Percentiles rank a stretch among this genome's conserved stretches.
phyloP scores from a whole-genome alignment of 2,888 invertebrate genomes.

The Cistogaster globosa region DNA sequence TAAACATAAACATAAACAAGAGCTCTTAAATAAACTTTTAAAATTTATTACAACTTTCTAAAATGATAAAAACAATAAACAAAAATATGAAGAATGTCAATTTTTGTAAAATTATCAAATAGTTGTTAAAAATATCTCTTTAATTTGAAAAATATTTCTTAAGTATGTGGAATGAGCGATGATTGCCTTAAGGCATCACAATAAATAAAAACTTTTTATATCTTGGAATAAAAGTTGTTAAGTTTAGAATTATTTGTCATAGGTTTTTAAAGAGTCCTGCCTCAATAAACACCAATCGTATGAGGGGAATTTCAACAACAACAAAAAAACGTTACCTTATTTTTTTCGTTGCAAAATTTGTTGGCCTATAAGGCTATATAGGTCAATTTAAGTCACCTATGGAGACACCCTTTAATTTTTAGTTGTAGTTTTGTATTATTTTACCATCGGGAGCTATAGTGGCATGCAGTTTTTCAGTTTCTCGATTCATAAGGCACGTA shows the following conservation, averaged over 20 bases:
- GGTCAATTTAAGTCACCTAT: too few relatives aligned
- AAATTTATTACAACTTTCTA: constrained; percentile 41
- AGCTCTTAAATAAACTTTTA: constrained; percentile 49
- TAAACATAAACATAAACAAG: constrained; percentile 23
- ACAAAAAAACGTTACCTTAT: too few relatives aligned
- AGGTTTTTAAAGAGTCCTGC: too few relatives aligned
- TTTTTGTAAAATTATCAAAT: background rate
- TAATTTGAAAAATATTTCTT: constrained; percentile 1
- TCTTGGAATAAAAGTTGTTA: background rate
- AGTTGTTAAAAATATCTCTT: constrained; percentile 4
- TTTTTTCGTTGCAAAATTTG: too few relatives aligned
- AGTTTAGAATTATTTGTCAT: background rate
- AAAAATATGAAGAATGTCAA: constrained; percentile 6
- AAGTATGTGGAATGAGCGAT: background rate
- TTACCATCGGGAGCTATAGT: too few relatives aligned
- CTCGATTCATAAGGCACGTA: too few relatives aligned
- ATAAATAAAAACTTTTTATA: background rate
- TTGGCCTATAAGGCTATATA: too few relatives aligned
- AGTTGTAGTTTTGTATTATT: too few relatives aligned
- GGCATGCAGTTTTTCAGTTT: too few relatives aligned
- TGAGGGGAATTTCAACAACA: too few relatives aligned
- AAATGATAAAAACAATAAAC: constrained; percentile 43
- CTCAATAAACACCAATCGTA: too few relatives aligned
- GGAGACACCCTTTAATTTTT: too few relatives aligned
- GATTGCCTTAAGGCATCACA: background rate